Base-by-base conservation (phyloP, 2,113 vertebrate species). In the Castor canadensis region DNA sequence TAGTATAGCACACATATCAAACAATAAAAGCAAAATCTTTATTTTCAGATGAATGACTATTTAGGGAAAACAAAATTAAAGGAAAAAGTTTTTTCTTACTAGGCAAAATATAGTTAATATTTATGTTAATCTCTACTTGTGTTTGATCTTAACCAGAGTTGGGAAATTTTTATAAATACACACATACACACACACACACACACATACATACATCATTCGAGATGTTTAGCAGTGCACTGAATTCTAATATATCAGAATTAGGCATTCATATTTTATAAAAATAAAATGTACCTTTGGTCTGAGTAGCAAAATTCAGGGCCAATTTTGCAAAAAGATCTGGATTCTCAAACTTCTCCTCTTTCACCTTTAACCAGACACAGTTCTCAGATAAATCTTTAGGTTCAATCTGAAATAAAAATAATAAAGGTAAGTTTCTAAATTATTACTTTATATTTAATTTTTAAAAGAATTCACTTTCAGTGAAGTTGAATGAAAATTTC, bases 281-380 rank as follows among this genome's bases (percentile, higher is more conserved):
- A 47, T 87, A 96, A 97, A 96, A 96, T 43, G 95, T 99, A 99
- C 99, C 99, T 99, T 99, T 99, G 76, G 98, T 98, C 96, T 99
- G 99, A 9, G 99, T 99, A 85, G 99, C 99, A 98, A 99, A 99
- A 97, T 97, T 98, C 96, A 99, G 97, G 2, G 99, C 98, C 98
- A 99, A 97, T 98, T 99, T 99, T 93, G 99, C 98, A 98, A 99
- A 99, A 62, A 99, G 98, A 98, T 99, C 99, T 6, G 99, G 98
- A 97, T 98, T 98, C 98, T 99, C 99, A 97, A 99, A 99, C 97
- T 99, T 99, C 49, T 99, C 99, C 98, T 99, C 99, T 96, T 99
- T 99, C 97, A 99, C 99, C 98, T 99, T 99, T 97, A 99, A 98
- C 99, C 99, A 99, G 98, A 99, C 99, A 98, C 99, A 99, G 98